Percentiles rank a stretch among this genome's conserved stretches.
Conservation (phyloP, 2,888 invertebrate genomes). For the Dasysyrphus albostriatus region DNA sequence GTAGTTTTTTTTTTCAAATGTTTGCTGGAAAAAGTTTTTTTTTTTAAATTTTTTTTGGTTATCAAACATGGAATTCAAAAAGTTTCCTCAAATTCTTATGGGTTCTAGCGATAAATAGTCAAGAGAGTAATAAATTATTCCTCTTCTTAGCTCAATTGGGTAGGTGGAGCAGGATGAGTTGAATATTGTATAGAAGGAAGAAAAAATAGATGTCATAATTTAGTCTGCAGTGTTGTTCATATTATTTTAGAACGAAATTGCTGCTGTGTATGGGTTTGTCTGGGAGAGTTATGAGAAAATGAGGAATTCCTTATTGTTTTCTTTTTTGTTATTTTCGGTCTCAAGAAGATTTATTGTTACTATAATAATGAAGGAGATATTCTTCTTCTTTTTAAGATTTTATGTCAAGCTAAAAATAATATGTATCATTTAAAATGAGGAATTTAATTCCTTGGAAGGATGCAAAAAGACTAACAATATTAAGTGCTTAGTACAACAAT, state of each 20-base stretch:
- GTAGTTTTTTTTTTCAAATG: background rate
- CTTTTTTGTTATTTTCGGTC: background rate
- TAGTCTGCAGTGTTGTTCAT: conserved; percentile 53
- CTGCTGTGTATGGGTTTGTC: background rate
- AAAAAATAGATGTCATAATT: conserved; percentile 50
- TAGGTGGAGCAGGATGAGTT: background rate
- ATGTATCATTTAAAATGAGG: background rate
- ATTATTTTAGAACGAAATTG: conserved; percentile 9
- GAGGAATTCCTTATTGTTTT: conserved; percentile 32
- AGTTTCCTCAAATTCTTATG: conserved; percentile 37
- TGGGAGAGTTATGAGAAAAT: conserved; percentile 17
- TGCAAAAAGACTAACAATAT: too few species aligned
- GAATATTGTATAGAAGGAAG: background rate
- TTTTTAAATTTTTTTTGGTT: conserved; percentile 2
- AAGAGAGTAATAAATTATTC: conserved; percentile 55
- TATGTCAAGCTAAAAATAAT: background rate
- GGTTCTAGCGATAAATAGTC: conserved; percentile 39
- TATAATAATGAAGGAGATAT: conserved; percentile 1
- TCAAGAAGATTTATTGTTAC: conserved; percentile 24
- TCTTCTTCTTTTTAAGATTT: background rate
- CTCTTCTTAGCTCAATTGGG: background rate
- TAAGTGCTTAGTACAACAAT: too few species aligned
- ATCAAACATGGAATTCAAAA: conserved; percentile 39
- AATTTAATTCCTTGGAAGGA: background rate
- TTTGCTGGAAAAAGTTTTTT: background rate